Percentiles rank a stretch among this genome's conserved stretches.
Conservation (phyloP, 2,888 invertebrate genomes). For the Dioctria linearis region DNA sequence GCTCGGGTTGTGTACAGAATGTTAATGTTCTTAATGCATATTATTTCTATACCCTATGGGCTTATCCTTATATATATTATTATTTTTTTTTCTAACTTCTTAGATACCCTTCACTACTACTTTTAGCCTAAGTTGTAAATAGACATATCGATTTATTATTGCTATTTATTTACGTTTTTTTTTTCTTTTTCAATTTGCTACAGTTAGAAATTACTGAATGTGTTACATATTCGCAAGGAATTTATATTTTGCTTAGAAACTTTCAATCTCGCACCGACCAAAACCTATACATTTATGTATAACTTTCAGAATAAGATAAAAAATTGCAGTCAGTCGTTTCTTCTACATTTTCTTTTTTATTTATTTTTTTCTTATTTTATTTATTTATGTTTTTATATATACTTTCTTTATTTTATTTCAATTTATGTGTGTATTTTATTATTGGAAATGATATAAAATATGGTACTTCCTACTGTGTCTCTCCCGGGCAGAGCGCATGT, state of each 20-base stretch:
- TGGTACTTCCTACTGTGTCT: conserved; percentile 65
- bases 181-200: conserved; percentile 11
- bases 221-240: conserved; percentile 33
- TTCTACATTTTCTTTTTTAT: conserved; percentile 36
- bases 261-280: conserved; percentile 3
- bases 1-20: conserved; percentile 60
- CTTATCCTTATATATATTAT: conserved; percentile 71
- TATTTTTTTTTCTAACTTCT: conserved; percentile 65
- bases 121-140: conserved; percentile 63
- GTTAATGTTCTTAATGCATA: conserved; percentile 65
- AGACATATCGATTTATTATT: conserved; percentile 53
- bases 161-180: conserved; percentile 31
- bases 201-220: conserved; percentile 27
- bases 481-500: conserved; percentile 72
- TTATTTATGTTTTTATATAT: conserved; percentile 53
- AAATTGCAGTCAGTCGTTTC: conserved; percentile 53
- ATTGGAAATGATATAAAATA: conserved; percentile 52
- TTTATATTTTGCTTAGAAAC: not conserved
- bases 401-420: conserved; percentile 53
- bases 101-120: conserved; percentile 53
- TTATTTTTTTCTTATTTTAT: conserved; percentile 52
- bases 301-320: conserved; percentile 34
- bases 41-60: conserved; percentile 65
- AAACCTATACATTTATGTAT: not conserved
- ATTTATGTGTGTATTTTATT: conserved; percentile 48